A percentile compares a stretch with the other conserved stretches of the same genome.
Evolutionary conservation across 2,113 vertebrate species (phyloP).

Genomic region (Dermatemys mawii): DNA sequence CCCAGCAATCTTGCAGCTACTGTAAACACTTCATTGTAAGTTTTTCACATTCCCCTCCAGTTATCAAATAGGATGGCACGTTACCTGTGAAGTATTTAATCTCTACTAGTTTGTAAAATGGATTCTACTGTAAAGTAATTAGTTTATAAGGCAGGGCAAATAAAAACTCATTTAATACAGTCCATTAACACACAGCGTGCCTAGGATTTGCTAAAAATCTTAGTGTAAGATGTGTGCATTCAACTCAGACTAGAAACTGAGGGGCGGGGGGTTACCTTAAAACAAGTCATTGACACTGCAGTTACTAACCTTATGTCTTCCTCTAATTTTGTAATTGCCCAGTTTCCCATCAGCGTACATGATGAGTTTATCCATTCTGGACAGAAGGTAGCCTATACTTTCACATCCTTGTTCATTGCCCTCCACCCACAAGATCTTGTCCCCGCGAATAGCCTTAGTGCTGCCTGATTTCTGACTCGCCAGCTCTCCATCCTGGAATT

Average conservation of each 20-base stretch:
- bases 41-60: background rate
- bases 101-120: background rate
- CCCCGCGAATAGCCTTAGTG: conserved; percentile 70
- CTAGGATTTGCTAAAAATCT: background rate
- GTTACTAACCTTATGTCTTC: conserved; percentile 77
- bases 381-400: conserved; percentile 69
- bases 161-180: accelerated
- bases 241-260: background rate
- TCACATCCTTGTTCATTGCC: conserved; percentile 70
- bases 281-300: background rate
- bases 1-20: background rate
- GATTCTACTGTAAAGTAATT: accelerated
- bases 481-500: conserved; percentile 69
- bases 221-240: background rate
- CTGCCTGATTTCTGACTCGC: conserved; percentile 46
- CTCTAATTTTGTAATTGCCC: conserved; percentile 73
- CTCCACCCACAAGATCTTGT: conserved; percentile 73
- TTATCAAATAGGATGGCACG: accelerated
- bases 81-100: background rate
- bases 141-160: background rate
- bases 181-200: accelerated
- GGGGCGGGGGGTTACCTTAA: background rate
- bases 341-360: conserved; percentile 70
- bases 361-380: conserved; percentile 73
- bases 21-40: accelerated